These are phyloP conservation scores for Herpailurus yagouaroundi DNA, from an alignment of 2,113 vertebrate genomes.

Conservation along the genomic window DNA sequence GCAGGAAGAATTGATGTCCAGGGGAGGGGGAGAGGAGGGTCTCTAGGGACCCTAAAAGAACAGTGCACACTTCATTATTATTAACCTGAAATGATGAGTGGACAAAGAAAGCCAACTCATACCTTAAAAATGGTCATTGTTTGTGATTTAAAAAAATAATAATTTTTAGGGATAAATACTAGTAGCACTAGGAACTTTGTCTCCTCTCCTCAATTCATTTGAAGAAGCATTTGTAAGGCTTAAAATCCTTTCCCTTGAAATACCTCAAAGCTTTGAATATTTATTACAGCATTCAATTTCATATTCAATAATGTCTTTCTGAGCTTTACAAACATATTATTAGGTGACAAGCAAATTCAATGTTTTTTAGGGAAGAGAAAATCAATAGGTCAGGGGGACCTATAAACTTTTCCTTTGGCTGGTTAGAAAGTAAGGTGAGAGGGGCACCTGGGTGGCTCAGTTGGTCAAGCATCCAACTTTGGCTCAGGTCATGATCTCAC, in stretches of 20 bases:
- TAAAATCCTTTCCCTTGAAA: constrained; percentile 21
- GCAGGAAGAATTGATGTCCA: background rate
- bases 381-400: background rate
- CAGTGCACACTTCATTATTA: background rate
- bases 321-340: constrained; percentile 47
- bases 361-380: background rate
- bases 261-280: background rate
- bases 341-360: background rate
- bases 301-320: constrained; percentile 16
- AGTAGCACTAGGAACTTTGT: background rate
- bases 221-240: background rate
- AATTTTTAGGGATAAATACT: background rate
- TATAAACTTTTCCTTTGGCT: background rate
- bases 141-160: background rate
- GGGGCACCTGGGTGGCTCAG: background rate
- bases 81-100: background rate
- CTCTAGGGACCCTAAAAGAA: background rate
- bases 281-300: constrained; percentile 42
- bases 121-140: background rate
- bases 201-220: background rate
- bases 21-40: background rate
- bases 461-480: too few species aligned
- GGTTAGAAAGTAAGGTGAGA: background rate
- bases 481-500: too few species aligned
- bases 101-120: background rate